A percentile compares a stretch with the other conserved stretches of the same genome.
These are phyloP conservation scores for Carpatolechia fugitivella DNA, from an alignment of 2,888 invertebrate species.

Conservation along the genomic window DNA sequence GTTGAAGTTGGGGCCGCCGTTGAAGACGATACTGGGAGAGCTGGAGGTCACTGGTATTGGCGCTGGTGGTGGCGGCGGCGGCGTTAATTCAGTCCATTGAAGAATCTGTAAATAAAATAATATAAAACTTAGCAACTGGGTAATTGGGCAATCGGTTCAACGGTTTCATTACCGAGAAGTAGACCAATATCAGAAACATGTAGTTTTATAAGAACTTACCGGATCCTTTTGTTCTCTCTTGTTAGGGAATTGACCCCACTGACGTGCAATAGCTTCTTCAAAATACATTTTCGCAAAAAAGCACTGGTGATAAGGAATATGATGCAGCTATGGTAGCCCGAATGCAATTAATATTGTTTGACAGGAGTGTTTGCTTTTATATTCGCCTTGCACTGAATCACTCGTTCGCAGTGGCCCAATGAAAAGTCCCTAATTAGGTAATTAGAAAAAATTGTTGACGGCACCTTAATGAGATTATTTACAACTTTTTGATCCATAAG, in stretches of 20 bases:
- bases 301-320: neutral
- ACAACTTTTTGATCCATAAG: no score
- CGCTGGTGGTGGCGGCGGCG: neutral
- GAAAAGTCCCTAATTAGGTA: slow-evolving; percentile 2
- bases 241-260: slow-evolving; percentile 29
- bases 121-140: neutral
- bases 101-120: slow-evolving; percentile 7
- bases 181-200: no score
- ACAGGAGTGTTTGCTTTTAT: slow-evolving; percentile 11
- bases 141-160: no score
- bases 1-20: neutral
- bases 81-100: slow-evolving; percentile 6
- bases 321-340: slow-evolving; percentile 5
- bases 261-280: slow-evolving; percentile 30
- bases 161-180: no score
- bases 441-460: neutral
- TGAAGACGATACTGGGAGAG: neutral
- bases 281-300: slow-evolving; percentile 20
- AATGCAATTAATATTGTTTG: slow-evolving; percentile 7
- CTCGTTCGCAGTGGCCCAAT: slow-evolving; percentile 9
- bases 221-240: neutral
- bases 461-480: no score
- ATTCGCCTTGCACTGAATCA: neutral
- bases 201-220: neutral
- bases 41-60: neutral